A percentile compares a stretch with the other conserved stretches of the same genome.
These are phyloP conservation scores for Heteromurus nitidus DNA, from an alignment of 2,888 invertebrate genomes.

Conservation along the genomic window DNA sequence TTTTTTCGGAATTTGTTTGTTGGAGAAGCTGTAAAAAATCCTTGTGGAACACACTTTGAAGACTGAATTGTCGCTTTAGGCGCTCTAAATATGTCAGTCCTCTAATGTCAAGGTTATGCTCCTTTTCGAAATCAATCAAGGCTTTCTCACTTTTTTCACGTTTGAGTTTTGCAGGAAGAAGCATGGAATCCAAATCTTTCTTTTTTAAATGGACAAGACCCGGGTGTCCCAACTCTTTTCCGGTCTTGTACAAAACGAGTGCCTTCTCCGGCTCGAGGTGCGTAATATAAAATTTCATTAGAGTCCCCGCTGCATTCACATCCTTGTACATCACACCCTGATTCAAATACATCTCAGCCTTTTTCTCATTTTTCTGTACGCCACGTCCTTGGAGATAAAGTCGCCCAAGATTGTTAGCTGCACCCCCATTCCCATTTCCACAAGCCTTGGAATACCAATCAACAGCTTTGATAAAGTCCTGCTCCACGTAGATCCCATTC, in stretches of 20 bases:
- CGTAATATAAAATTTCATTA: not conserved
- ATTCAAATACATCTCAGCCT: slow-evolving; percentile 43
- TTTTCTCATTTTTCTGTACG: not conserved
- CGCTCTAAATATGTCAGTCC: slow-evolving; percentile 16
- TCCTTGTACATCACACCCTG: not conserved
- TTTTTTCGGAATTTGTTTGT: not conserved
- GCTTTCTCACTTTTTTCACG: too few relatives aligned
- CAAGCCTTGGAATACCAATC: slow-evolving; percentile 83
- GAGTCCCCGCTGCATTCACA: not conserved
- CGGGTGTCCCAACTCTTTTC: not conserved
- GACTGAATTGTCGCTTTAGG: not conserved
- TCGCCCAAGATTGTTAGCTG: slow-evolving; percentile 28
- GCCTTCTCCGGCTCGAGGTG: slow-evolving; percentile 10
- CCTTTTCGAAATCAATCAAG: too few relatives aligned
- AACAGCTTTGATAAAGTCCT: slow-evolving; percentile 1
- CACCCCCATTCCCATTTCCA: slow-evolving; percentile 2
- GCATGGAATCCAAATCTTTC: too few relatives aligned
- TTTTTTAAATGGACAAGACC: too few relatives aligned
- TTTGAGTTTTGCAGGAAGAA: too few relatives aligned
- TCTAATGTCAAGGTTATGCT: not conserved
- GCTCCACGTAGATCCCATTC: slow-evolving; percentile 7
- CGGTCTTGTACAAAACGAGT: not conserved
- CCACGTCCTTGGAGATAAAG: slow-evolving; percentile 30
- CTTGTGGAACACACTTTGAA: slow-evolving; percentile 33
- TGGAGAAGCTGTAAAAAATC: too few relatives aligned